Base-by-base conservation (phyloP, 2,113 vertebrate genomes). In the Centropristis striata region DNA sequence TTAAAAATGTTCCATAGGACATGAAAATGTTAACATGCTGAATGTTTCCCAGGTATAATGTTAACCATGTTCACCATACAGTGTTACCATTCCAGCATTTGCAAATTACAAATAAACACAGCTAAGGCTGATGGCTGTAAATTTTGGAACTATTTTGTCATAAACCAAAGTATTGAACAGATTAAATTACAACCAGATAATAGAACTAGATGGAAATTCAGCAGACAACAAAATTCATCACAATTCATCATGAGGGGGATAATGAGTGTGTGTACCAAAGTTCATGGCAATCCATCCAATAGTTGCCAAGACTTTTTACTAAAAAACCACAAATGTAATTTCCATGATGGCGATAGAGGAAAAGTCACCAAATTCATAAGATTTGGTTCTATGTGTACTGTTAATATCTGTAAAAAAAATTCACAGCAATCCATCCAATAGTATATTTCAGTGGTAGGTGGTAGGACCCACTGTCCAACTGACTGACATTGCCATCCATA, bases 251-350 rank as follows among this genome's bases (percentile, higher is more conserved):
- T 15, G 13, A 25, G n/a, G 21, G 21, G n/a, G 21, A 61, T 25
- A 61, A n/a, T n/a, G n/a, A n/a, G n/a, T n/a, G n/a, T n/a, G n/a
- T 42, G n/a, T 9, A 61, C 37, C 58, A 61, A 61, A 61, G 23
- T 37, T 61, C 59, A 61, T 42, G 14, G 13, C 37, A 61, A 61
- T 61, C 37, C 14, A 41, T 61, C 21, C 37, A 42, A 25, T 25
- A 41, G 37, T 61, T 61, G 37, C 4, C 13, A 7, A 41, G 59
- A 42, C 59, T 15, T 42, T 46, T 46, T 9, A 25, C 16, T 7
- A 20, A n/a, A 39, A 28, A 28, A 13, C 4, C 61, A 46, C 44
- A 20, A 44, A 47, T 64, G 42, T 64, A 23, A 27, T 25, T 23
- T 15, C 18, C 59, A 3, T 25, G 14, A 2, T 2, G 8, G 25